These are phyloP conservation scores for Eriocheir sinensis DNA, from an alignment of 1,140 invertebrate genomes.

Conservation along the genomic window DNA sequence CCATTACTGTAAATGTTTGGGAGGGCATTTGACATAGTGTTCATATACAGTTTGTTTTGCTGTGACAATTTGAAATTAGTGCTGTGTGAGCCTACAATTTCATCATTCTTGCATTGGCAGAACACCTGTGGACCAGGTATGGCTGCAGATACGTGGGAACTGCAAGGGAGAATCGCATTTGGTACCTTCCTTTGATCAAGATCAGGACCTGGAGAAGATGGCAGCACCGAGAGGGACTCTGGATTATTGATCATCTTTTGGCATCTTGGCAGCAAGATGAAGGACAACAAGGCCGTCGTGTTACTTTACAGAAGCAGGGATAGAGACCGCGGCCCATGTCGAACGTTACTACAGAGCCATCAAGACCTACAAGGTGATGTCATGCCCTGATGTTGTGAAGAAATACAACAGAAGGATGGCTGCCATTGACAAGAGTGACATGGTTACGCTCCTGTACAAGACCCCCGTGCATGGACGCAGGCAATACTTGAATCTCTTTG, in stretches of 20 bases:
- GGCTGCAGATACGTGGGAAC: constrained; percentile 49
- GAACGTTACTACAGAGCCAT: constrained; percentile 11
- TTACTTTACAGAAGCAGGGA: too few species aligned
- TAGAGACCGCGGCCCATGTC: background rate
- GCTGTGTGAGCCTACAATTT: too few species aligned
- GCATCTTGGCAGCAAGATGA: background rate
- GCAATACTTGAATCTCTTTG: background rate
- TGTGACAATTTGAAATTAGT: too few species aligned
- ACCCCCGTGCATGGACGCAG: background rate
- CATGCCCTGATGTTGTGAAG: background rate
- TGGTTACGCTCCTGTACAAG: too few species aligned
- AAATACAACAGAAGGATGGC: constrained; percentile 11
- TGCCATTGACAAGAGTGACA: constrained; percentile 11
- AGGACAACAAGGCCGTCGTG: constrained; percentile 27
- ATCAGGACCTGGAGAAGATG: constrained; percentile 45
- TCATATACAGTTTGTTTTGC: too few species aligned
- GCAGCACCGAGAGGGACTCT: background rate
- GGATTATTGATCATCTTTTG: background rate
- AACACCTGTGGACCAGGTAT: background rate
- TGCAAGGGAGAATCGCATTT: constrained; percentile 36
- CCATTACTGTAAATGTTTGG: too few species aligned
- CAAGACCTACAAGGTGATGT: background rate
- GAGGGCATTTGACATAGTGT: too few species aligned
- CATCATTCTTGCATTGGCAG: background rate
- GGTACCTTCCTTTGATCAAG: background rate